These are phyloP conservation scores for Dendropsophus ebraccatus DNA, from an alignment of 2,113 vertebrate genomes.

Conservation along the genomic window DNA sequence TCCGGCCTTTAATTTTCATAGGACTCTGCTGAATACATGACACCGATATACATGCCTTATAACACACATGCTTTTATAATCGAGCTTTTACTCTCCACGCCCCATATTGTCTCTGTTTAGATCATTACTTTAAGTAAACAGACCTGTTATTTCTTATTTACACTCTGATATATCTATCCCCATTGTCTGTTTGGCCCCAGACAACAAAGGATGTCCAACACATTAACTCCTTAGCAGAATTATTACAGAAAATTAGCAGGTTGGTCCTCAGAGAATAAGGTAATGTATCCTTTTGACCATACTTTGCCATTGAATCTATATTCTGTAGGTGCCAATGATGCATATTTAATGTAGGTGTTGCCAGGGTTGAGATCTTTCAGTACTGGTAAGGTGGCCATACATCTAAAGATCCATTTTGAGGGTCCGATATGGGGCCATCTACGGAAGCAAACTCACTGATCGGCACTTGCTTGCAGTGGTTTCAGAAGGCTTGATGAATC, in stretches of 20 bases:
- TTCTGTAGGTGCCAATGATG: too few relatives aligned
- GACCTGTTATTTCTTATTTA: conserved; percentile 12
- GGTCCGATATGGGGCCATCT: too few relatives aligned
- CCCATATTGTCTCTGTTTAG: background rate
- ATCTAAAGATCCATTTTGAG: too few relatives aligned
- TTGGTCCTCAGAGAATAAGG: background rate
- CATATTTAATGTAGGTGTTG: too few relatives aligned
- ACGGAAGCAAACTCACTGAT: too few relatives aligned
- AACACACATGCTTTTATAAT: conserved; percentile 9
- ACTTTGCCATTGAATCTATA: too few relatives aligned
- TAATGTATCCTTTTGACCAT: background rate
- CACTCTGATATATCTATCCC: conserved; percentile 7
- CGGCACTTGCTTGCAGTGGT: too few relatives aligned
- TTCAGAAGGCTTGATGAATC: too few relatives aligned
- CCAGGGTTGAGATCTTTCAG: too few relatives aligned
- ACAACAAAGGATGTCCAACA: conserved; percentile 1
- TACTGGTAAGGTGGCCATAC: too few relatives aligned
- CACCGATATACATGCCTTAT: background rate
- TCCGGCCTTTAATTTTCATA: background rate
- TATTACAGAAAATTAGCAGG: background rate
- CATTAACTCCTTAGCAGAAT: background rate
- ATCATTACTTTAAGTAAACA: conserved; percentile 12
- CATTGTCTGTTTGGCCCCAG: background rate
- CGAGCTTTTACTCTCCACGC: background rate
- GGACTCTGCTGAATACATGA: background rate